A percentile compares a stretch with the other conserved stretches of the same genome.
These are phyloP conservation scores for Drosophila trapezifrons DNA, from an alignment of 1,140 invertebrate genomes.

Conservation along the genomic window DNA sequence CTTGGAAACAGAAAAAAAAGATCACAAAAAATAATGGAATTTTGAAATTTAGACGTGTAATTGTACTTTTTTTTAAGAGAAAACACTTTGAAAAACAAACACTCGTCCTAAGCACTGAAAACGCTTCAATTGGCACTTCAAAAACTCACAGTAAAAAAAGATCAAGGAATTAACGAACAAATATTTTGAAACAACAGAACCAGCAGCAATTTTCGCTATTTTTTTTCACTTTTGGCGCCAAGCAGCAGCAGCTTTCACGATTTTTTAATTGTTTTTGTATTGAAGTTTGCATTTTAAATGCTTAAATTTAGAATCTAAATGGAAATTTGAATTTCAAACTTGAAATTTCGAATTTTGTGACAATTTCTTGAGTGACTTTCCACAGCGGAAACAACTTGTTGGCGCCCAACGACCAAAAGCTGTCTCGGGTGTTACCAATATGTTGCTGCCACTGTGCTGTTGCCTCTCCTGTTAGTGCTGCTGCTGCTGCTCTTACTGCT, in stretches of 20 bases:
- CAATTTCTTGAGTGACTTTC: background rate
- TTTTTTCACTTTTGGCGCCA: slow-evolving; percentile 1
- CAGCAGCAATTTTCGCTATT: background rate
- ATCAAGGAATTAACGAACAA: background rate
- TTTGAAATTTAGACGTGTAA: background rate
- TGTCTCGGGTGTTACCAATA: background rate
- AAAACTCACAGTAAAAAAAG: slow-evolving; percentile 17
- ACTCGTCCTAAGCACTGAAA: slow-evolving; percentile 14
- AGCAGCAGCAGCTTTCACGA: background rate
- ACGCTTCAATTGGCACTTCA: slow-evolving; percentile 19
- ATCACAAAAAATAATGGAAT: background rate
- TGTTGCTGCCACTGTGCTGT: background rate
- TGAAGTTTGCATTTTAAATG: background rate
- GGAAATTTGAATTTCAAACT: too few species aligned
- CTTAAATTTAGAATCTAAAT: too few species aligned
- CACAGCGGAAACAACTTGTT: background rate
- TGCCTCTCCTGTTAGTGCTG: background rate
- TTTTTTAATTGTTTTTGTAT: too few species aligned
- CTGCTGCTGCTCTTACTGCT: slow-evolving; percentile 3
- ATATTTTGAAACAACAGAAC: background rate
- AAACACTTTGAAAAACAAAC: background rate
- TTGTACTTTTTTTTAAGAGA: background rate
- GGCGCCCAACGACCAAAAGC: slow-evolving; percentile 9
- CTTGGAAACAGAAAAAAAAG: slow-evolving; percentile 20
- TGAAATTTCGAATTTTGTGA: too few species aligned